Conservation (phyloP, 2,888 invertebrate genomes). For the Balanococcus diminutus region DNA sequence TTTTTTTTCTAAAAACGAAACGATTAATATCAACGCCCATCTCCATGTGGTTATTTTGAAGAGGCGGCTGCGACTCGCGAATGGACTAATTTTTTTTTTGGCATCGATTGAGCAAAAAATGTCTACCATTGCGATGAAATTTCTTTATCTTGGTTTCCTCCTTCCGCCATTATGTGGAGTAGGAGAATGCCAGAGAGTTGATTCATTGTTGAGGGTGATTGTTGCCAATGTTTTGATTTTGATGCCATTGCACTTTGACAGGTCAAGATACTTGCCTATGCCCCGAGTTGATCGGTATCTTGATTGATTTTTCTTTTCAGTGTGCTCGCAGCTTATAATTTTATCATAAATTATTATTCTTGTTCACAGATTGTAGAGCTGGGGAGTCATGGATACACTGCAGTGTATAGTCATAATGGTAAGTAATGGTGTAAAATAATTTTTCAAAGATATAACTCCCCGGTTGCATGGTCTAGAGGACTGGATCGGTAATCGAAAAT, state of each 20-base stretch:
- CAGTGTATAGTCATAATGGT: background rate
- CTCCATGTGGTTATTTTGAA: no score
- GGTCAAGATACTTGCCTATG: no score
- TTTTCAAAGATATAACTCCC: background rate
- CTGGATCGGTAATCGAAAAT: no score
- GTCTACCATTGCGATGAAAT: background rate
- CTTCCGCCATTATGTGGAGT: background rate
- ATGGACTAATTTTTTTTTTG: background rate
- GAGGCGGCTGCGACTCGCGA: no score
- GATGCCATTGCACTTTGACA: background rate
- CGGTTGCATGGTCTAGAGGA: no score
- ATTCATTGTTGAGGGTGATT: background rate
- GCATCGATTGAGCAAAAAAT: no score
- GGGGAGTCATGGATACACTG: background rate
- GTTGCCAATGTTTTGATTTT: background rate
- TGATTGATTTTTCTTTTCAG: background rate
- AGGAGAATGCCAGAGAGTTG: background rate
- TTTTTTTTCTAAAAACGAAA: no score
- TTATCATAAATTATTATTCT: background rate
- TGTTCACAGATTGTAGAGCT: background rate
- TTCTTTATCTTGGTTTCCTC: background rate
- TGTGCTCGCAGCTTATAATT: no score
- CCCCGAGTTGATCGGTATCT: no score
- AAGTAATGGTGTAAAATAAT: background rate
- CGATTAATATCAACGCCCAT: background rate